Conservation (phyloP, 2,888 invertebrate species). For the Acleris emargana region DNA sequence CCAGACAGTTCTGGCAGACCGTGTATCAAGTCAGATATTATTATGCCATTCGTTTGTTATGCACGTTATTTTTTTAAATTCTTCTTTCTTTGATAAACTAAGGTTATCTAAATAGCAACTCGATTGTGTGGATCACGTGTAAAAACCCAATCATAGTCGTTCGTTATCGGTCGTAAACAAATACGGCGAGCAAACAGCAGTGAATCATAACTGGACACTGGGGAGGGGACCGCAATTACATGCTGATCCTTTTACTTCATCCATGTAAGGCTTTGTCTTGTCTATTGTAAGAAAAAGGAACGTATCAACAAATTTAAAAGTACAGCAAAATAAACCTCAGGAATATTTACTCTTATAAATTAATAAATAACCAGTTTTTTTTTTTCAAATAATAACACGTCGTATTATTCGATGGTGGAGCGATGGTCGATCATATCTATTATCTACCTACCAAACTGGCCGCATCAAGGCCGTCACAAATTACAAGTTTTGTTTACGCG, state of each 20-base stretch:
- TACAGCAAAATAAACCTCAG: no score
- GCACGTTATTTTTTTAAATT: neutral
- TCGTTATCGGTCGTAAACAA: conserved; percentile 9
- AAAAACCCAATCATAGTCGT: neutral
- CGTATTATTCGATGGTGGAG: no score
- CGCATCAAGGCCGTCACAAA: neutral
- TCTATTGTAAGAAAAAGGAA: no score
- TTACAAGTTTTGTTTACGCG: neutral
- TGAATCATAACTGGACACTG: neutral
- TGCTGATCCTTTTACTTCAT: neutral
- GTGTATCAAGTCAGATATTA: neutral
- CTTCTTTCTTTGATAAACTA: neutral
- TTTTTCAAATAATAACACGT: no score
- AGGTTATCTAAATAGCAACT: neutral
- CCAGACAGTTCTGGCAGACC: no score
- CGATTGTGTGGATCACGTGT: neutral
- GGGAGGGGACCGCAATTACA: no score
- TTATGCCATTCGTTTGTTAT: neutral
- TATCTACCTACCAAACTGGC: neutral
- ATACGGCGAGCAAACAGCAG: conserved; percentile 1
- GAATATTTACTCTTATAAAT: no score
- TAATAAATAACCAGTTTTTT: no score
- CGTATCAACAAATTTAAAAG: no score
- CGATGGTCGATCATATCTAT: no score
- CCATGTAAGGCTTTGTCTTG: no score